Percentiles rank a stretch among this genome's conserved stretches.
Conservation (phyloP, 2,113 vertebrate species). For the Caloenas nicobarica region DNA sequence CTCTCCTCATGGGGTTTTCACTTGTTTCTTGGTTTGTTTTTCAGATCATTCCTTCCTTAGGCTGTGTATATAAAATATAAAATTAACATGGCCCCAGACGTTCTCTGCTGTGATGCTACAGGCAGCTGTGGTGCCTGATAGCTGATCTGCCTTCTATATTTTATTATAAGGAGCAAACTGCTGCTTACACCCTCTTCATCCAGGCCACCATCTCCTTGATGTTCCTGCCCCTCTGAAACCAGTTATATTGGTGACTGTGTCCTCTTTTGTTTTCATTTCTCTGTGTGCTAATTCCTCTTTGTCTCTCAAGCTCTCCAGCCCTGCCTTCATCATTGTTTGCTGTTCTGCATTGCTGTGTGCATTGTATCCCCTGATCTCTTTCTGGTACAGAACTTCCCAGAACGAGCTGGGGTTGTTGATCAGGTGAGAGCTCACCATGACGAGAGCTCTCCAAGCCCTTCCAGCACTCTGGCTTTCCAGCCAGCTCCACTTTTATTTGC, state of each 20-base stretch:
- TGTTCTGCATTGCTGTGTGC: slow-evolving; percentile 39
- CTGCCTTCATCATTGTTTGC: slow-evolving; percentile 64
- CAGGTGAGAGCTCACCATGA: slow-evolving; percentile 36
- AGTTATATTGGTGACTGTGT: slow-evolving; percentile 36
- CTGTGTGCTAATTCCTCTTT: slow-evolving; percentile 60
- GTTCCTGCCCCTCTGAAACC: slow-evolving; percentile 34
- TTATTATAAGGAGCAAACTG: not conserved
- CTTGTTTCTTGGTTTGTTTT: not conserved
- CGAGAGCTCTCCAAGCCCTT: not conserved
- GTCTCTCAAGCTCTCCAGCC: slow-evolving; percentile 52
- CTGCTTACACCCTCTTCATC: not conserved
- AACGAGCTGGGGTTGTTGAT: slow-evolving; percentile 19
- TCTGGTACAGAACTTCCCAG: slow-evolving; percentile 63
- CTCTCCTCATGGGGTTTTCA: not conserved
- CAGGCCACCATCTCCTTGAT: not conserved
- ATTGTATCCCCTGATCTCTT: slow-evolving; percentile 54
- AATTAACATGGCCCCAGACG: not conserved
- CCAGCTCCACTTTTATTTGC: not conserved
- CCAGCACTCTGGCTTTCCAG: not conserved
- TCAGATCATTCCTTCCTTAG: not conserved
- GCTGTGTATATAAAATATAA: not conserved
- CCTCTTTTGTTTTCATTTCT: slow-evolving; percentile 60
- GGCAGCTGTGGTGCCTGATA: not conserved
- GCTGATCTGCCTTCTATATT: not conserved
- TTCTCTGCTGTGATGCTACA: not conserved